Evolutionary conservation across 2,797 vertebrate genomes (phyloP), one percentile per base, ranked within the genome.

Genomic region (Protonibea diacanthus): DNA sequence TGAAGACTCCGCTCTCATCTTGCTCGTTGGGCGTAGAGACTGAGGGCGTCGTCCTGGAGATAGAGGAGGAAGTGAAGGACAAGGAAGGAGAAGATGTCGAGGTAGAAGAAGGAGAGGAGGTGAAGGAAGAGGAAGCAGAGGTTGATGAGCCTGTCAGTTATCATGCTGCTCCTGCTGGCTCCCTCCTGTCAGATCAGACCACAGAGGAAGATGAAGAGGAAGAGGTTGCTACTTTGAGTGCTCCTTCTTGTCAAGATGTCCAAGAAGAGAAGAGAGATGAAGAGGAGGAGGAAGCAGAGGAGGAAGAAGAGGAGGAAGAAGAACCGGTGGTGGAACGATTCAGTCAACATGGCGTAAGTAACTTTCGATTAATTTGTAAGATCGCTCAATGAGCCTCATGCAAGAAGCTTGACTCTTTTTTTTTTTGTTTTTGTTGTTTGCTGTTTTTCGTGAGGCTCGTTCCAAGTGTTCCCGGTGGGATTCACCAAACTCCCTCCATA

Each of bases 1-100:
- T 95, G 25, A 95, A 94, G 82, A 89, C 89, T 2, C 93, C 95
- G 3, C 81, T 94, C 0, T 44, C 55, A 0, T 91, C 93, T 13
- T 59, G 38, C 64, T 81, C 87, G 0, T 51, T 93, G 21, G 78
- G 71, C 3, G 33, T 86, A 58, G 88, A 92, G 23, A 74, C 82
- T 1, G 87, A 92, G 12, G 69, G 21, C 2, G 23, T 56, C 3
- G 27, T 57, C 59, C 58, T 90, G 72, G 80, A 82, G 69, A 56
- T 29, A 21, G 23, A 87, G n/a, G 53, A 67, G 15, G 75, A 68
- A 18, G 69, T 15, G 33, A 52, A 78, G 48, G 49, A 75, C 20
- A 8, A 68, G 25, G 53, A 71, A 13, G 25, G 62, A 29, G 81
- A 78, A 21, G 55, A 66, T 8, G 66, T 27, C 1, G 64, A 74